phyloP scores from a whole-genome alignment of 2,888 invertebrate genomes.

The Odontomyia ornata region DNA sequence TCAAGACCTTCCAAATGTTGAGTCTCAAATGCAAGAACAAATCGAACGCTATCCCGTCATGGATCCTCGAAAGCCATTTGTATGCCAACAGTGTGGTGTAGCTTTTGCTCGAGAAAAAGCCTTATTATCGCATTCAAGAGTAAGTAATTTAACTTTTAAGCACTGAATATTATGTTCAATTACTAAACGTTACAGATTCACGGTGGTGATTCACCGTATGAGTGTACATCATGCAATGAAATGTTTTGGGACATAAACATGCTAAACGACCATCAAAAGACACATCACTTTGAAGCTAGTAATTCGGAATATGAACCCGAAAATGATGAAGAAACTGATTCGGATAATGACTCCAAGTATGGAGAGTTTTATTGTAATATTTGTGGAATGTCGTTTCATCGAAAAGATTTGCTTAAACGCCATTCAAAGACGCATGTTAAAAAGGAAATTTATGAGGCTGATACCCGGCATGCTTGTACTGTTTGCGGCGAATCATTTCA shows the following conservation, averaged over 20 bases:
- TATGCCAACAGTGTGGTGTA: conserved; percentile 79
- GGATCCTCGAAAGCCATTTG: conserved; percentile 81
- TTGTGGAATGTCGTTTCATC: conserved; percentile 82
- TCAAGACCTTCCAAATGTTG: conserved; percentile 25
- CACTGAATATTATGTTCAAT: not conserved
- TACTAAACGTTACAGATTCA: conserved; percentile 67
- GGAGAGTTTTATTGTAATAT: conserved; percentile 74
- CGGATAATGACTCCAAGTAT: conserved; percentile 69
- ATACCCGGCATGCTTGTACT: conserved; percentile 73
- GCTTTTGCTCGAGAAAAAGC: conserved; percentile 86
- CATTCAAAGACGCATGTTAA: conserved; percentile 69
- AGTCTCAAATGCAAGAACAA: conserved; percentile 26
- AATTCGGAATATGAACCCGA: conserved; percentile 64
- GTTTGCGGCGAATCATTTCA: conserved; percentile 82
- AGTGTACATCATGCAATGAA: conserved; percentile 82
- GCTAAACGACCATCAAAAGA: conserved; percentile 70
- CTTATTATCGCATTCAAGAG: conserved; percentile 77
- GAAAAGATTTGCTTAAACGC: conserved; percentile 76
- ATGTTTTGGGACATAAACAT: conserved; percentile 78
- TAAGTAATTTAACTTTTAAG: conserved; percentile 54
- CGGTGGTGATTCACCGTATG: conserved; percentile 81
- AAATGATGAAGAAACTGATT: conserved; percentile 64
- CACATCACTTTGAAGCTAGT: conserved; percentile 68
- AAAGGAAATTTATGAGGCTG: conserved; percentile 44
- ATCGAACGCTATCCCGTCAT: conserved; percentile 66